Evolutionary conservation across 1,140 invertebrate species (phyloP).

Genomic region (Orius insidiosus): DNA sequence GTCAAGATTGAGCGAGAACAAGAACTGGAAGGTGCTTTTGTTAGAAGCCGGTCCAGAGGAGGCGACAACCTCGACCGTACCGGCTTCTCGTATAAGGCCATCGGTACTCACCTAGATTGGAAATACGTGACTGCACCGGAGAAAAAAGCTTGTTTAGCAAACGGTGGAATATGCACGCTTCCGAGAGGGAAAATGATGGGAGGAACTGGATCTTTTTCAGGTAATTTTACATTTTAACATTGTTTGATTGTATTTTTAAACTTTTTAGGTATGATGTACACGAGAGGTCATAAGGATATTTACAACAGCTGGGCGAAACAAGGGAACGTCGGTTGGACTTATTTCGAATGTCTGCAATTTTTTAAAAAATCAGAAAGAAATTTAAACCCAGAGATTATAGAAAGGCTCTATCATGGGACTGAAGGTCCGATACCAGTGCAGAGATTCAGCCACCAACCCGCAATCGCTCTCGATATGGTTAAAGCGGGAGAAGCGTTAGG

Average conservation of each 20-base stretch:
- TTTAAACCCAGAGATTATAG: constrained; percentile 25
- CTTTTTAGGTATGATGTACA: constrained; percentile 49
- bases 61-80: constrained; percentile 44
- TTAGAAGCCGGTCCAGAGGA: constrained; percentile 48
- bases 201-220: constrained; percentile 46
- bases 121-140: constrained; percentile 43
- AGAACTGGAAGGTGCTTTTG: constrained; percentile 30
- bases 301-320: constrained; percentile 44
- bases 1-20: constrained; percentile 33
- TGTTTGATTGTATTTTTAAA: constrained; percentile 15
- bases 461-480: constrained; percentile 34
- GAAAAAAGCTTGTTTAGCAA: constrained; percentile 31
- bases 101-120: constrained; percentile 41
- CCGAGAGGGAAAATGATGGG: constrained; percentile 60
- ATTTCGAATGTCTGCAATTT: constrained; percentile 37
- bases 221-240: neutral
- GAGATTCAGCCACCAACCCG: constrained; percentile 33
- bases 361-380: constrained; percentile 38
- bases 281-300: constrained; percentile 39
- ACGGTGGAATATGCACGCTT: constrained; percentile 47
- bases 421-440: constrained; percentile 38
- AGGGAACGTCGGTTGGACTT: constrained; percentile 47
- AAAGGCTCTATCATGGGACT: constrained; percentile 32
- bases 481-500: constrained; percentile 36
- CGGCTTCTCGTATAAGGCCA: constrained; percentile 36